Evolutionary conservation across 37 sponge, comb jelly and placozoan species (phyloP).

Genomic region (Aphrocallistes beatrix): DNA sequence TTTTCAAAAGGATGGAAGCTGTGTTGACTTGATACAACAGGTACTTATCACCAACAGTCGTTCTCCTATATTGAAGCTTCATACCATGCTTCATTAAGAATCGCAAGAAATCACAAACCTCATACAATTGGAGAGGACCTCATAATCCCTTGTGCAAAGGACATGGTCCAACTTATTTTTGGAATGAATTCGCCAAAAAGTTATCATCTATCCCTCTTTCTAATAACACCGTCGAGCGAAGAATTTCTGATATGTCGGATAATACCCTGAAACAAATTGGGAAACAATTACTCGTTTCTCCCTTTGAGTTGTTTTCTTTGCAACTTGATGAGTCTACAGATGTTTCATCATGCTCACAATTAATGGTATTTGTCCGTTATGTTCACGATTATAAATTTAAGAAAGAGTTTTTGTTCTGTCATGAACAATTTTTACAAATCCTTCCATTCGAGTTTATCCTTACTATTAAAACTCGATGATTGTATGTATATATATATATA

Average conservation of each 20-base stretch:
- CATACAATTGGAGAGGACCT: constrained; percentile 13
- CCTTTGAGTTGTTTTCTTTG: background rate
- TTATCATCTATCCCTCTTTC: background rate
- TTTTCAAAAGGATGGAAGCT: constrained; percentile 17
- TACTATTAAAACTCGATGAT: no score
- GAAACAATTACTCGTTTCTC: background rate
- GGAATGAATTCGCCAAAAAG: background rate
- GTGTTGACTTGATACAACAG: constrained; percentile 11
- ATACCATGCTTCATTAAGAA: background rate
- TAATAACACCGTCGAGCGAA: background rate
- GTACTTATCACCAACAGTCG: background rate
- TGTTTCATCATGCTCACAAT: constrained; percentile 16
- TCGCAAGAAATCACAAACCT: constrained; percentile 11
- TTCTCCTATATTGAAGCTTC: background rate
- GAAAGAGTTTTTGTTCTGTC: constrained; percentile 14
- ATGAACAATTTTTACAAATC: no score
- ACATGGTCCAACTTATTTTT: background rate
- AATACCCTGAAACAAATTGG: constrained; percentile 4
- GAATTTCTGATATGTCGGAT: constrained; percentile 4
- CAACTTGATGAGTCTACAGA: constrained; percentile 12
- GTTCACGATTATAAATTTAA: background rate
- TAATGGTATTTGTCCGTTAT: constrained; percentile 1
- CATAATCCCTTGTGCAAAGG: constrained; percentile 4
- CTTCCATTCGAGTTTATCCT: no score
- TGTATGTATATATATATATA: no score